Evolutionary conservation across 2,113 vertebrate species (phyloP), one percentile per base, ranked within the genome.

Genomic region (Notarius quadriscutis): DNA sequence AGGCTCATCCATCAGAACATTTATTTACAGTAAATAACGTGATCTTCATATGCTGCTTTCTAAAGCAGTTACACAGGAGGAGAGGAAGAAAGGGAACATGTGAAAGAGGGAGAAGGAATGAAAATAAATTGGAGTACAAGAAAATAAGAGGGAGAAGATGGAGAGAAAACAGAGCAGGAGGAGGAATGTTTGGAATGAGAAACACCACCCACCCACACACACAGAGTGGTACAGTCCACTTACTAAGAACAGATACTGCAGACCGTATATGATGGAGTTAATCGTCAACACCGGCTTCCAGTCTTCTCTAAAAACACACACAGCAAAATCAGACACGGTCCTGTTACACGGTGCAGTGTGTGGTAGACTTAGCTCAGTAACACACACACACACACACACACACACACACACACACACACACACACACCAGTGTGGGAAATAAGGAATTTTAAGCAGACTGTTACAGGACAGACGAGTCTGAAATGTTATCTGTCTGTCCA

Each of bases 161-260:
- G 10, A 67, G 12, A 34, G 3, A 10, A 22, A 50, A 11, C 10
- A 74, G n/a, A 7, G 4, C 3, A 27, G 7, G 65, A 27, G n/a
- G n/a, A 69, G 5, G 65, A 18, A 72, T 18, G 2, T 72, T 10
- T 48, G 4, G 25, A 75, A 25, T 25, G 18, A 75, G 41, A 1
- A 50, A 5, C 1, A 51, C 20, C 72, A 41, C 22, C 14, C 71
- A 34, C 67, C 27, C 67, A 6, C 1, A 0, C 30, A 1, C 25
- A 12, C 18, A 25, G 11, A 86, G 63, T 34, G 58, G 55, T 60
- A 25, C 30, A 3, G 6, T 65, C 14, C 12, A 95, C 97, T 97
- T 93, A 99, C 98, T 95, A 99, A 95, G 95, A 99, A 99, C 87
- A 99, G 97, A 95, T 99, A 98, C 96, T 98, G 98, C 92, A 99